phyloP scores from a whole-genome alignment of 2,113 vertebrate genomes.

The Macheiramphus alcinus region DNA sequence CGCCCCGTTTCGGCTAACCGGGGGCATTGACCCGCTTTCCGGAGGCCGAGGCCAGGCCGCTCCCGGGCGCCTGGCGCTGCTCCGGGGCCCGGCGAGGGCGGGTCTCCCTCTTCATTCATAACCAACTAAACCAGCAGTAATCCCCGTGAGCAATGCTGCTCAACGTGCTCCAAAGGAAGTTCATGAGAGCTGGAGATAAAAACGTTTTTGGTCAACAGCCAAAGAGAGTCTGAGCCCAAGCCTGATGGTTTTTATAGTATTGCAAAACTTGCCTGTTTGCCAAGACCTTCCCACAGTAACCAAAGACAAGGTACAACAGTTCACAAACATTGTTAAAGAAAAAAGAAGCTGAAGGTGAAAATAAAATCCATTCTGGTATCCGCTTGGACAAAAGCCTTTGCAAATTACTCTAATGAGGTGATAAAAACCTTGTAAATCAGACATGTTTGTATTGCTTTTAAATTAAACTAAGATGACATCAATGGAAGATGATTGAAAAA shows the following conservation, averaged over 20 bases:
- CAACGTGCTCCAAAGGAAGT: neutral
- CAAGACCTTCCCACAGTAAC: neutral
- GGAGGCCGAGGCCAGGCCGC: no score
- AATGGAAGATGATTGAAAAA: neutral
- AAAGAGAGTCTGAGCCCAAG: neutral
- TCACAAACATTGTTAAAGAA: neutral
- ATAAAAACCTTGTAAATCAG: conserved; percentile 13
- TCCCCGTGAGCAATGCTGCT: neutral
- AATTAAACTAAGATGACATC: neutral
- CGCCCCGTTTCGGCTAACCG: neutral
- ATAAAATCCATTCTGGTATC: neutral
- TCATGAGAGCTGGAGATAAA: conserved; percentile 22
- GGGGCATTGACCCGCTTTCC: neutral
- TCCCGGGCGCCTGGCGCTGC: no score
- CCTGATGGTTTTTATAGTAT: neutral
- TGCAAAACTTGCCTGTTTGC: neutral
- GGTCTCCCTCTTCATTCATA: neutral
- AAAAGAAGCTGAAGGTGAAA: neutral
- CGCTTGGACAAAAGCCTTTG: neutral
- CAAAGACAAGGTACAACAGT: neutral
- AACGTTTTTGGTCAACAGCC: neutral
- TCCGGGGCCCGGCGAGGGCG: neutral
- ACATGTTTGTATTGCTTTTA: conserved; percentile 2
- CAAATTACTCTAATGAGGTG: neutral
- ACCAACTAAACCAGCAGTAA: neutral